Conservation (phyloP, 1,140 invertebrate genomes). For the Antheraea mylitta region DNA sequence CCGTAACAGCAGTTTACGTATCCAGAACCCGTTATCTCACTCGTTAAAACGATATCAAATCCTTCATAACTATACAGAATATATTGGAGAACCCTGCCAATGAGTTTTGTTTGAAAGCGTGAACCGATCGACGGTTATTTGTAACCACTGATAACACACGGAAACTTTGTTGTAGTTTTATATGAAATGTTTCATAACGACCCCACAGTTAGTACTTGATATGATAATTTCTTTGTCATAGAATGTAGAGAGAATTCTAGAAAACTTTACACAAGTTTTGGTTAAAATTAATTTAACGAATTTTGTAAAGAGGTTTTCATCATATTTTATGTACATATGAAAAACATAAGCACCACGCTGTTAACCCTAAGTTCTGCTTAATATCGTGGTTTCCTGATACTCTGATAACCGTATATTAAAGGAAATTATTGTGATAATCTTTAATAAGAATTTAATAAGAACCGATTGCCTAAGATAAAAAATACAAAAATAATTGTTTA, state of each 20-base stretch:
- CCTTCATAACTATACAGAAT: conserved; percentile 28
- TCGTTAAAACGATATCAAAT: conserved; percentile 15
- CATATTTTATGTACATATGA: too few relatives aligned
- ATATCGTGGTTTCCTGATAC: too few relatives aligned
- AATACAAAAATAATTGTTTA: too few relatives aligned
- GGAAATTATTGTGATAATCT: too few relatives aligned
- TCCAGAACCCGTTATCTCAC: conserved; percentile 50
- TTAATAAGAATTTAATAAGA: too few relatives aligned
- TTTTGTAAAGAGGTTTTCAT: too few relatives aligned
- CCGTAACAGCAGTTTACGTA: conserved; percentile 56
- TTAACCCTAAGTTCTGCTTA: too few relatives aligned
- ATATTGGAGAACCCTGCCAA: conserved; percentile 31
- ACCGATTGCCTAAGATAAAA: too few relatives aligned
- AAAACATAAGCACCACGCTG: too few relatives aligned
- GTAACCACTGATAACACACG: conserved; percentile 38
- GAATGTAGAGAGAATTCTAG: not conserved
- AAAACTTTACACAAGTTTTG: not conserved
- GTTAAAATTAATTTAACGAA: not conserved
- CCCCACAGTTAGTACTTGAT: not conserved
- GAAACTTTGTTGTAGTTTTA: conserved; percentile 34
- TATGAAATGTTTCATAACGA: conserved; percentile 8
- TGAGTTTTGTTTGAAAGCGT: conserved; percentile 45
- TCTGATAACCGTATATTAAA: too few relatives aligned
- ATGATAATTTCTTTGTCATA: not conserved
- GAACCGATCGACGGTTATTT: conserved; percentile 47